Conservation (phyloP, 2,113 vertebrate species). For the Calonectris borealis region DNA sequence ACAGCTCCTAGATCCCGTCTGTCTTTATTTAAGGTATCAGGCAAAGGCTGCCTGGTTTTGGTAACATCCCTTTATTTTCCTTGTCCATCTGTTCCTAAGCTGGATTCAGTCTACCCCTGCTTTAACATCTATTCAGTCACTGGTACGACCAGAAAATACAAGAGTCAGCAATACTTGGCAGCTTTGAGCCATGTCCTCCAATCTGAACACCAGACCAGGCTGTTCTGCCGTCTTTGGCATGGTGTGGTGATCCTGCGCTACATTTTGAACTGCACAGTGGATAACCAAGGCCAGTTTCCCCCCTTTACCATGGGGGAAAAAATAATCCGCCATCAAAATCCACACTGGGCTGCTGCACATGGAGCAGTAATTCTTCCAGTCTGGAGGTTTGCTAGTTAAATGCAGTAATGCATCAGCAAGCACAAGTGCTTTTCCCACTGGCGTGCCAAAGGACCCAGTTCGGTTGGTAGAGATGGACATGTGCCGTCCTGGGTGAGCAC, state of each 20-base stretch:
- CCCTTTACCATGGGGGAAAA: rapidly evolving
- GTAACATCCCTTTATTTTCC: not conserved
- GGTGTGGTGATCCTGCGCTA: not conserved
- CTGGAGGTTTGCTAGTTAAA: not conserved
- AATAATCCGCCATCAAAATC: not conserved
- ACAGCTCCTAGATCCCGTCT: not conserved
- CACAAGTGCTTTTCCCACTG: not conserved
- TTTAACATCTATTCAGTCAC: not conserved
- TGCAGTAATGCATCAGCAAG: not conserved
- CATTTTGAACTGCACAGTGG: not conserved
- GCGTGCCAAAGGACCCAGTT: not conserved
- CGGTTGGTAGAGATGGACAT: rapidly evolving
- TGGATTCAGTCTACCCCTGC: not conserved
- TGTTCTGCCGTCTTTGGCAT: not conserved
- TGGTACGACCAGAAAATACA: not conserved
- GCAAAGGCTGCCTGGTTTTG: not conserved
- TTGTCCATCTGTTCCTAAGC: not conserved
- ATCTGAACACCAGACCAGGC: not conserved
- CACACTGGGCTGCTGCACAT: not conserved
- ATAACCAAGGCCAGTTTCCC: not conserved
- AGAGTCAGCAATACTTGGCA: not conserved
- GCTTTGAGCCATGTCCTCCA: not conserved
- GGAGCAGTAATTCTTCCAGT: not conserved
- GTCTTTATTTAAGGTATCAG: not conserved
- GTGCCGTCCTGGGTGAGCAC: not conserved